These are phyloP conservation scores for Chiloscyllium plagiosum DNA, from an alignment of 2,113 vertebrate genomes.

Conservation along the genomic window DNA sequence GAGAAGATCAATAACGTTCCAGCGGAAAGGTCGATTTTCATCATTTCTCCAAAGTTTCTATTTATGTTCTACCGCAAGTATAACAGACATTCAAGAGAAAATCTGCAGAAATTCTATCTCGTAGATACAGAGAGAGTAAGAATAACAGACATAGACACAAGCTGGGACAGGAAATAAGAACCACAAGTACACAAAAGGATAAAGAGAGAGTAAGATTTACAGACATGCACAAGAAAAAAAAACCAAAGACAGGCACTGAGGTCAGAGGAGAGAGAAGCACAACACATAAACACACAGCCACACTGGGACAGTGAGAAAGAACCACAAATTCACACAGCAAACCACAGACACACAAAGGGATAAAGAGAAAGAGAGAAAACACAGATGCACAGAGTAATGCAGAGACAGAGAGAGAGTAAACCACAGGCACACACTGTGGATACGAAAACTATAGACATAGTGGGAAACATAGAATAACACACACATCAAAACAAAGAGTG, in stretches of 20 bases:
- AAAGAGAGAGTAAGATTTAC: neutral
- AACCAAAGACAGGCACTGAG: neutral
- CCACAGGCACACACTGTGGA: neutral
- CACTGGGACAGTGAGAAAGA: neutral
- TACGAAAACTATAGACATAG: neutral
- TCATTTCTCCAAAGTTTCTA: neutral
- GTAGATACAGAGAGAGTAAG: neutral
- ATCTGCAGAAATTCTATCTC: neutral
- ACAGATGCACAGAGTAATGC: neutral
- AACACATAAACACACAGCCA: neutral
- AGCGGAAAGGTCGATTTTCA: neutral
- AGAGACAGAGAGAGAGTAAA: neutral
- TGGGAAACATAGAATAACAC: neutral
- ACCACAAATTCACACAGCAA: neutral
- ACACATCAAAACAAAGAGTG: neutral
- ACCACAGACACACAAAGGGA: neutral
- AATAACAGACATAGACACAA: neutral
- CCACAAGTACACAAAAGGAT: neutral
- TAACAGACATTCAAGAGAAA: neutral
- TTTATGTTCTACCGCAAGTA: neutral
- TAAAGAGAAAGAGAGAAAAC: neutral
- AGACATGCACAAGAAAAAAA: neutral
- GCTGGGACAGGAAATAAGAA: neutral
- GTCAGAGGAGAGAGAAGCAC: neutral
- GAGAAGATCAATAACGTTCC: neutral